Evolutionary conservation across 2,888 invertebrate species (phyloP), one percentile per base, ranked within the genome.

Genomic region (Sussaba pulchella): DNA sequence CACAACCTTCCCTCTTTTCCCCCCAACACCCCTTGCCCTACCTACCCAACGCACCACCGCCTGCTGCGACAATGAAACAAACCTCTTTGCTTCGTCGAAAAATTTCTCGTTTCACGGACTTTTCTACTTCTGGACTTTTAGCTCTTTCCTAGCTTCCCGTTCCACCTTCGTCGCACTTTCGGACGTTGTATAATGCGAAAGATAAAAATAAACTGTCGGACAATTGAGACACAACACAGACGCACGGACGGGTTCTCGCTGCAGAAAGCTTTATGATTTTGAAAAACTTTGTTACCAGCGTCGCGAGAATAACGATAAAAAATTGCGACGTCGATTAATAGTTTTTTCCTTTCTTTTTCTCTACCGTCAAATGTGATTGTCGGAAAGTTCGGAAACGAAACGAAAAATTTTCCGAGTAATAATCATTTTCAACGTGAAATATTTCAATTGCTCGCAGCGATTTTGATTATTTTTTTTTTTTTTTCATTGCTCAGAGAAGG

Each of bases 131-230:
- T 41, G 31, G 31, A 31, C 31, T 31, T 31, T 17, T 41, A 41
- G 61, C 67, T 57, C 59, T 75, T 66, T 50, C 43, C 41, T 67
- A 61, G 66, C 54, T 80, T 31, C 79, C 41, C 66, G 41, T 71
- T 75, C 70, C 50, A 59, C 67, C 57, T 59, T 72, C 66, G 14
- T 26, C 61, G 24, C 52, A 17, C 52, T 41, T 52, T 52, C 54
- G 26, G 26, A 63, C 36, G 45, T 64, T 52, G 47, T 52, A 63
- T 43, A 73, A 59, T n/a, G n/a, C 57, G n/a, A 31, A 59, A 45
- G 43, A 43, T 52, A 57, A 52, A 70, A 54, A 50, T 41, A 36
- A 24, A 45, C 50, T 19, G 31, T 21, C 50, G 45, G 45, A 41
- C 47, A 14, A 61, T 61, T 41, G 61, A 39, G 41, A 41, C 61